Evolutionary conservation across 92 coral and sea anemone genomes (phyloP).

Genomic region (Muricea muricata): DNA sequence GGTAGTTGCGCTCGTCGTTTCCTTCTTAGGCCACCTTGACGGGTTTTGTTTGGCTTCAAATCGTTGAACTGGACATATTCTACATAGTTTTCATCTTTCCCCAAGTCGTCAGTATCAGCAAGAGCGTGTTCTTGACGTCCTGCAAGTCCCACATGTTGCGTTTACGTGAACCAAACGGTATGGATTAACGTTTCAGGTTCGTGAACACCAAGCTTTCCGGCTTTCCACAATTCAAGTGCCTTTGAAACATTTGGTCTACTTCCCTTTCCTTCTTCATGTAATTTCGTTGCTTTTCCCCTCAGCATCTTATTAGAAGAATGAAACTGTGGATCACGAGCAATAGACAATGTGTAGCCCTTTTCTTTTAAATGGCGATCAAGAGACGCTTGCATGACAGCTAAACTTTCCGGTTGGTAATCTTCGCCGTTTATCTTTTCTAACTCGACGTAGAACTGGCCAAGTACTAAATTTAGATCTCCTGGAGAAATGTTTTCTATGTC

Average conservation of each 20-base stretch:
- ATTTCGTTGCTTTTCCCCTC: conserved; percentile 42
- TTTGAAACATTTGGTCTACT: conserved; percentile 46
- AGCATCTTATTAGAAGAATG: conserved; percentile 32
- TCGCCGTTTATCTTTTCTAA: conserved; percentile 37
- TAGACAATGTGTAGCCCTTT: conserved; percentile 37
- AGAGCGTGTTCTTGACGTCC: no score
- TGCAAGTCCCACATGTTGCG: conserved; percentile 43
- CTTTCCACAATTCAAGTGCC: conserved; percentile 40
- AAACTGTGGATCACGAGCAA: conserved; percentile 41
- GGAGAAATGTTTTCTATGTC: conserved; percentile 33
- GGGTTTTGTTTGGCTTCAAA: no score
- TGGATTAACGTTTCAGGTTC: conserved; percentile 42
- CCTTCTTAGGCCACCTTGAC: no score
- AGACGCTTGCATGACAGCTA: conserved; percentile 51
- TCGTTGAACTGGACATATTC: no score
- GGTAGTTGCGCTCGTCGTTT: no score
- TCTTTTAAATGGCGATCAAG: conserved; percentile 19
- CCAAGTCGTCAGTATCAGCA: no score
- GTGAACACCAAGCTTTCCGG: conserved; percentile 33
- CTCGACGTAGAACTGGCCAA: conserved; percentile 35
- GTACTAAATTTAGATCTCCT: conserved; percentile 21
- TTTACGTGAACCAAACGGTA: conserved; percentile 30
- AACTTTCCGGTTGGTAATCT: conserved; percentile 48
- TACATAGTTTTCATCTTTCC: no score
- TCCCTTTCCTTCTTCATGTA: conserved; percentile 51